These are phyloP conservation scores for Cynocephalus volans DNA, from an alignment of 2,113 vertebrate species.

Conservation along the genomic window DNA sequence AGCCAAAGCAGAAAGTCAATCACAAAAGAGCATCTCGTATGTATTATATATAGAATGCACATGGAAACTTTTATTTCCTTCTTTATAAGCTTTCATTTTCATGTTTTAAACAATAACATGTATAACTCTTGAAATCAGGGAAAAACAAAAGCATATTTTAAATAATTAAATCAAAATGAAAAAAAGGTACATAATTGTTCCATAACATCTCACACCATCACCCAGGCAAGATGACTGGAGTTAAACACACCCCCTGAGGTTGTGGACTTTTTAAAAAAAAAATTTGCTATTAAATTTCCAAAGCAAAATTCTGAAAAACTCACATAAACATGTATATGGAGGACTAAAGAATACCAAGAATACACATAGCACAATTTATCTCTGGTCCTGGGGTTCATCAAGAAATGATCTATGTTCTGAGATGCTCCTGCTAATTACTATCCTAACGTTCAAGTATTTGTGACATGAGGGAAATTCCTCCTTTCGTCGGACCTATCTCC, in stretches of 20 bases:
- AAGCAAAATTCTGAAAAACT: neutral
- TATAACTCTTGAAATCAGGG: neutral
- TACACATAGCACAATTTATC: neutral
- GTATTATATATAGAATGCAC: neutral
- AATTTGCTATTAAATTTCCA: neutral
- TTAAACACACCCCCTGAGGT: neutral
- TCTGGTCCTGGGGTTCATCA: neutral
- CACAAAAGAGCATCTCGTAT: neutral
- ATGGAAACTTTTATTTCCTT: neutral
- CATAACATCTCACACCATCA: neutral
- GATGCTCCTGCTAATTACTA: neutral
- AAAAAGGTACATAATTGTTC: neutral
- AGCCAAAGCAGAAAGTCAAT: neutral
- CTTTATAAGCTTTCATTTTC: neutral
- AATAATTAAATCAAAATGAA: slow-evolving; percentile 26
- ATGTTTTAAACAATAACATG: neutral
- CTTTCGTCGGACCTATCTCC: neutral
- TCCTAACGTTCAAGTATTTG: neutral
- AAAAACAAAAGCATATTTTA: slow-evolving; percentile 19
- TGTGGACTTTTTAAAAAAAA: neutral
- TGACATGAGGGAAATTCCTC: neutral
- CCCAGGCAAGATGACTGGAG: neutral
- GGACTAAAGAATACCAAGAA: neutral
- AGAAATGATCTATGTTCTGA: neutral
- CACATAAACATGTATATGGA: neutral